Conservation (phyloP, 35 echinoderm and acorn worm species). For the Heliocidaris erythrogramma region DNA sequence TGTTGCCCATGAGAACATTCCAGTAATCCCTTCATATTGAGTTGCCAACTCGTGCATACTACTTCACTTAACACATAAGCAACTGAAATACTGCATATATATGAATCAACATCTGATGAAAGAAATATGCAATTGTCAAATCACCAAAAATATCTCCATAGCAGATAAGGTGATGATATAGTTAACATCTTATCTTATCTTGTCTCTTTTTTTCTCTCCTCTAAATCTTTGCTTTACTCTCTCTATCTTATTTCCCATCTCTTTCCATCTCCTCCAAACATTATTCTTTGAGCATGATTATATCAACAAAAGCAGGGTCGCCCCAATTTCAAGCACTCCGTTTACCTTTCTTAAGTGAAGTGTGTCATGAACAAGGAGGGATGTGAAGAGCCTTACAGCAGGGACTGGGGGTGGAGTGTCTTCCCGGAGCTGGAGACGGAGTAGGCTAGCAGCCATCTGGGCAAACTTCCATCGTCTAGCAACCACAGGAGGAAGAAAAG, state of each 20-base stretch:
- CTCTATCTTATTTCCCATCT: background rate
- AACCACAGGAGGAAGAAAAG: background rate
- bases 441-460: slow-evolving; percentile 76
- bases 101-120: too few species aligned
- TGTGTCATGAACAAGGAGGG: slow-evolving; percentile 77
- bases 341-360: slow-evolving; percentile 84
- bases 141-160: too few species aligned
- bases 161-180: too few species aligned
- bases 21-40: too few species aligned
- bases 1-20: too few species aligned
- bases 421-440: slow-evolving; percentile 64
- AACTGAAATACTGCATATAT: too few species aligned
- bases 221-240: background rate
- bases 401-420: slow-evolving; percentile 68
- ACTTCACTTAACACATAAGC: too few species aligned
- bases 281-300: background rate
- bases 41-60: too few species aligned
- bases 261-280: too few species aligned
- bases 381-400: slow-evolving; percentile 53
- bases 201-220: too few species aligned
- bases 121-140: too few species aligned
- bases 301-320: background rate
- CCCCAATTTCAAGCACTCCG: background rate
- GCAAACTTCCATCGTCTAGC: slow-evolving; percentile 94
- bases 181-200: too few species aligned